Evolutionary conservation across 2,113 vertebrate genomes (phyloP).

Genomic region (Grammomys surdaster): DNA sequence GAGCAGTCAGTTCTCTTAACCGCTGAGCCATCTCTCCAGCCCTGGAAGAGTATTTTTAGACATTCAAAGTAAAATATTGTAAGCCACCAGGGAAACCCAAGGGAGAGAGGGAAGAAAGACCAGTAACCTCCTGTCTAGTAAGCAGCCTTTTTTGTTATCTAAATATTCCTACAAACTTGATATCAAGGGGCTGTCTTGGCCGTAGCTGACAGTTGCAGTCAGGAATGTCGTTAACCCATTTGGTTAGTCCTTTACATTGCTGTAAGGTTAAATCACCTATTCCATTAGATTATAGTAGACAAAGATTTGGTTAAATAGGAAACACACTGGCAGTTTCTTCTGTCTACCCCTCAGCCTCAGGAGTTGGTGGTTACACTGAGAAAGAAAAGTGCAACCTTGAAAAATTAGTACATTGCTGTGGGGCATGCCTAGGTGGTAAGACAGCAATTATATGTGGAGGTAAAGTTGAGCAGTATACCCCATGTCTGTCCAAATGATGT

Average conservation of each 20-base stretch:
- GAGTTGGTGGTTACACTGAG: constrained; percentile 50
- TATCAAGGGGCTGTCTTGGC: constrained; percentile 37
- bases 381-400: constrained; percentile 5
- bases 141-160: constrained; percentile 37
- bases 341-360: constrained; percentile 17
- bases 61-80: constrained; percentile 75
- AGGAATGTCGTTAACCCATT: neutral
- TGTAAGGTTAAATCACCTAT: constrained; percentile 11
- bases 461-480: neutral
- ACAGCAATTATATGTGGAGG: neutral
- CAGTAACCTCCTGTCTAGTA: neutral
- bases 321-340: constrained; percentile 44
- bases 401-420: constrained; percentile 33
- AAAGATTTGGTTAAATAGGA: constrained; percentile 41
- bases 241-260: constrained; percentile 20
- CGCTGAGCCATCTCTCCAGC: too few relatives aligned
- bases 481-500: neutral
- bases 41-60: constrained; percentile 65
- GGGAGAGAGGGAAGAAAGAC: constrained; percentile 44
- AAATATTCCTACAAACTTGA: constrained; percentile 48
- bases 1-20: too few relatives aligned
- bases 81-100: constrained; percentile 65
- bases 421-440: neutral
- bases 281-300: neutral
- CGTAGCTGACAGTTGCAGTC: constrained; percentile 36